Evolutionary conservation across 1,140 invertebrate species (phyloP), one percentile per base, ranked within the genome.

Genomic region (Zeugodacus cucurbitae): DNA sequence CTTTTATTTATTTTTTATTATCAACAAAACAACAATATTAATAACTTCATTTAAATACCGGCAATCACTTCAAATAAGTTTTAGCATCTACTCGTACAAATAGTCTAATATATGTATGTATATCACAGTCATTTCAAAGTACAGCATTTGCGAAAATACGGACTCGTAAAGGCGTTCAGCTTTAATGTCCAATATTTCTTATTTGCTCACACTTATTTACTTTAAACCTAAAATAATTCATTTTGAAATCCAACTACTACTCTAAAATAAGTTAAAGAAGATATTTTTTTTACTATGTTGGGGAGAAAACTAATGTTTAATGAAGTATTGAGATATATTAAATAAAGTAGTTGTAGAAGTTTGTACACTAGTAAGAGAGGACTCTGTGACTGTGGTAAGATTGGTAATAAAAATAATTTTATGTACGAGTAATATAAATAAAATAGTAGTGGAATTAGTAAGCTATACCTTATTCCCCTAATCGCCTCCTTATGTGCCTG

Each of bases 401-500:
- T 82, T 44, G 20, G 41, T 48, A 48, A 37, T 44, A 44, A 82
- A 82, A 44, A 41, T 82, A 86, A 34, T 59, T 58, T 58, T 59
- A 86, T 86, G 26, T 86, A 41, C 29, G 85, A 58, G 57, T 78
- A 88, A 88, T 64, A 86, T 20, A 62, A 86, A 44, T 88, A 85
- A 20, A 85, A 59, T 22, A 88, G 57, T 41, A 88, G n/a, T 92
- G 89, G 89, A 57, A 86, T 86, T 89, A 54, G 41, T 92, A 89
- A 92, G 93, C 94, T 95, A 95, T 97, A 99, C 98, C 97, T 98
- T 95, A 99, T 97, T 94, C 98, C 99, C 94, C 99, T 96, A 91
- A 99, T 97, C 89, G 99, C 97, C 95, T 99, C 99, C 96, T 99
- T 99, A 94, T 99, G 99, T 54, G 98, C 99, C 95, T 99, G 99